A percentile compares a stretch with the other conserved stretches of the same genome.
Conservation (phyloP, 2,888 invertebrate genomes). For the Hartigia nigra region DNA sequence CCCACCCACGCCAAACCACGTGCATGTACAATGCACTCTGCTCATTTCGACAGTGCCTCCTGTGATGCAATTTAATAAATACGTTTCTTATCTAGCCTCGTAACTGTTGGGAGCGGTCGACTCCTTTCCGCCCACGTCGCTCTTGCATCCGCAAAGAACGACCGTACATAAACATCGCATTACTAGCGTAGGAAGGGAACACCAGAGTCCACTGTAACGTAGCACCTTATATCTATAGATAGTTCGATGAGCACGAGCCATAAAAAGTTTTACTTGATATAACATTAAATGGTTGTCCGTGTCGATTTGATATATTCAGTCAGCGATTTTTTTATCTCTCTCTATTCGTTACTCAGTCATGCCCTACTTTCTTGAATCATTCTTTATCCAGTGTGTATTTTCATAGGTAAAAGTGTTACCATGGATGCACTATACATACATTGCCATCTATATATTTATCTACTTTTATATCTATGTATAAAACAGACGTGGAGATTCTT, state of each 20-base stretch:
- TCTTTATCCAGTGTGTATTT: not conserved
- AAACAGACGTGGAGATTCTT: not conserved
- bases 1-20: not conserved
- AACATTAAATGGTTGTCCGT: not conserved
- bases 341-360: not conserved
- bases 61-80: not conserved
- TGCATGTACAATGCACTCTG: not conserved
- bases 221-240: not conserved
- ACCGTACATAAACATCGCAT: not conserved
- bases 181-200: not conserved
- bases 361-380: not conserved
- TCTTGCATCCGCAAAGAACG: not conserved
- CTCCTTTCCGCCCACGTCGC: not conserved
- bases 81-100: not conserved
- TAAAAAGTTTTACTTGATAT: not conserved
- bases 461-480: not conserved
- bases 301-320: not conserved
- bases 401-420: not conserved
- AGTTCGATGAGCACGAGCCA: not conserved
- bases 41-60: not conserved
- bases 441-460: not conserved
- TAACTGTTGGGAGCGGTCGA: not conserved
- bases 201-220: not conserved
- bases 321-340: not conserved
- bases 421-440: not conserved